Evolutionary conservation across 2,113 vertebrate genomes (phyloP), one percentile per base, ranked within the genome.

Genomic region (Ophthalmolycus amberensis): DNA sequence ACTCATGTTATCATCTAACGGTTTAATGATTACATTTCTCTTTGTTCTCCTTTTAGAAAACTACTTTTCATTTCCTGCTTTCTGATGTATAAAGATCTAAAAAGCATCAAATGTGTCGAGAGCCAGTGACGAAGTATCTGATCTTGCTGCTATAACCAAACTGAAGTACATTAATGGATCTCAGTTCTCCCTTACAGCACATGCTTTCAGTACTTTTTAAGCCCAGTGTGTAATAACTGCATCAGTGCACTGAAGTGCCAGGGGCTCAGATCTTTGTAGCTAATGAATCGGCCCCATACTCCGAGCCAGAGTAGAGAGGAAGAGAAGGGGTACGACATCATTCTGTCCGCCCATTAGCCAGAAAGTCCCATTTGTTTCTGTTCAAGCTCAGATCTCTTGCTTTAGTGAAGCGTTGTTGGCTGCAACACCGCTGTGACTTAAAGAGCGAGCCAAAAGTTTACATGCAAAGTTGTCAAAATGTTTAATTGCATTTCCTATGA

Each of bases 241-340:
- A n/a, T 77, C 88, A 80, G 73, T 54, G 56, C 50, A 69, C 50
- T 32, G 54, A 52, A 58, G 52, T 7, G 66, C 70, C 69, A 20
- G 38, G 15, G 72, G 60, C 71, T 83, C 69, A 71, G 60, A 44
- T 79, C 71, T 27, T 65, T 82, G 67, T 71, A 67, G 10, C 68
- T 76, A 77, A 88, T 72, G 69, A 80, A 27, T 7, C 9, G 22
- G 5, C 38, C 48, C 20, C 71, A n/a, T 78, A 60, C 65, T 72
- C 42, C 7, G 18, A 69, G 79, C 48, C 40, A 72, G 56, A 80
- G 34, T 3, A 9, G 48, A 54, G 37, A 66, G 70, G 32, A 16
- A 40, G 4, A 64, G 14, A 46, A 3, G 63, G 54, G 37, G 6
- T 58, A 11, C 52, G 60, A 20, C 50, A 68, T 81, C 37, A 52